phyloP scores from a whole-genome alignment of 2,113 vertebrate genomes.

The Pelmatolapia mariae region DNA sequence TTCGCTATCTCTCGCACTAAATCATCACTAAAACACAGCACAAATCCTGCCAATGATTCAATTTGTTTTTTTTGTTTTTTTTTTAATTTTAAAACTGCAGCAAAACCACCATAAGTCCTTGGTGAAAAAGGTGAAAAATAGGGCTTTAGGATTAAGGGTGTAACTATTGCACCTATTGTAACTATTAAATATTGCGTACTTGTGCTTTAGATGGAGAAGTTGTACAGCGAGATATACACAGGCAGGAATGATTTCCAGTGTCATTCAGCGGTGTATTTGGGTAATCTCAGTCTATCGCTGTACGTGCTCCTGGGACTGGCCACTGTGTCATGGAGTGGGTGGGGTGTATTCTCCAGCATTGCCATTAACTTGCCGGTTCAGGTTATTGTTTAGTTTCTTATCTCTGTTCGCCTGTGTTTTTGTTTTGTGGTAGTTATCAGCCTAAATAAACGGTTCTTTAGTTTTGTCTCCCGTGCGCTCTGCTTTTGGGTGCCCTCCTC shows the following conservation, averaged over 20 bases:
- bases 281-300: background rate
- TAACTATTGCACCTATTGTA: background rate
- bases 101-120: background rate
- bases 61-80: accelerated
- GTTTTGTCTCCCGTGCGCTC: accelerated
- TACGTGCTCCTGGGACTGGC: background rate
- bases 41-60: background rate
- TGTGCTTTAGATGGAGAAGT: background rate
- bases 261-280: background rate
- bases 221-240: background rate
- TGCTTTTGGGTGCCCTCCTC: background rate
- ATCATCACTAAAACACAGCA: background rate
- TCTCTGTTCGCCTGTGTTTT: background rate
- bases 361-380: background rate
- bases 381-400: background rate
- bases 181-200: background rate
- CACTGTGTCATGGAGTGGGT: background rate
- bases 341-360: background rate
- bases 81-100: background rate
- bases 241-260: background rate
- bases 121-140: background rate
- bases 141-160: accelerated
- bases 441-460: accelerated
- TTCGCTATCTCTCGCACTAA: no score
- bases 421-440: background rate